Base-by-base conservation (phyloP, 2,797 vertebrate species). In the Eptatretus atami region DNA sequence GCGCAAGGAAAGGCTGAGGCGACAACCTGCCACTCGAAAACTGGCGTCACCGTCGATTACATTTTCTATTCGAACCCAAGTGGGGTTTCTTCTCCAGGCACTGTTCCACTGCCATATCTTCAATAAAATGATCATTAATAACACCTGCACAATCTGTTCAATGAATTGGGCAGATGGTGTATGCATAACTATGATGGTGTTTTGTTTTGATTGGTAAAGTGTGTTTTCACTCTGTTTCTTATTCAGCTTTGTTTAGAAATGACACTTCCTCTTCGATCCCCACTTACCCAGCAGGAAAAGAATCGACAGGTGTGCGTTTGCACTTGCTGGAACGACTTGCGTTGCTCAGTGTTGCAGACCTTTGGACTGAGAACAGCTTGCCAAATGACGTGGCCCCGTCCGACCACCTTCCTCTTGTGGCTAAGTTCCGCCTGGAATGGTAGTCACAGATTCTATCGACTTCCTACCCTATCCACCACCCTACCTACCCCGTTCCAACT, bases 41-140 rank as follows among this genome's bases (percentile, higher is more conserved):
- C 80, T 0, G 82, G 86, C 70, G 71, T 82, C 68, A 92, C 86
- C 0, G 88, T 96, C 69, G 90, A 96, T 70, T 96, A 95, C 69
- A 88, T 96, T 71, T 81, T 96, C 72, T 90, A 84, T 72, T 84
- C 57, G 12, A n/a, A 24, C 24, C 57, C 57, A 24, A 61, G 9
- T 12, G 6, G 4, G 4, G 31, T 44, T 44, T 44, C 31, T 44
- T 44, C 31, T 44, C 31, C 31, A 44, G 31, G 31, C 31, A 44
- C 31, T 44, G 31, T 44, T 44, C 31, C 31, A 44, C 31, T 44
- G 31, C 31, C 4, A 44, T 44, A 44, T 44, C 31, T 44, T 44
- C 31, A 44, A 44, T 44, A 44, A 44, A 8, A 5, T 44, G 31
- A 44, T 44, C 6, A 4, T 44, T 44, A 44, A 44, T 44, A 8